Evolutionary conservation across 2,797 vertebrate species (phyloP), one percentile per base, ranked within the genome.

Genomic region (Rousettus madagascariensis): DNA sequence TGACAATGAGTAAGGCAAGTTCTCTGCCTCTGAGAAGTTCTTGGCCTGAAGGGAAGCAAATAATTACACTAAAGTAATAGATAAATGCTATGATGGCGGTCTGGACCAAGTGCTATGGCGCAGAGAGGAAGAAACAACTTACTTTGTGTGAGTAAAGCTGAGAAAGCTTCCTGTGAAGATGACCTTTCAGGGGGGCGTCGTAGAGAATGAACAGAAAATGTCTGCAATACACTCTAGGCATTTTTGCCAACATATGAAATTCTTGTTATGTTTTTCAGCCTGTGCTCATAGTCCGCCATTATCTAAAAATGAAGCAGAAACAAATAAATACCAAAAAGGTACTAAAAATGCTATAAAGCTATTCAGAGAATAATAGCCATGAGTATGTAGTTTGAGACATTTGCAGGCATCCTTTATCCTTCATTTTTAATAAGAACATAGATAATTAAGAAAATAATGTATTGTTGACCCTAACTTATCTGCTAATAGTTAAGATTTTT

Each of bases 221-320:
- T 17, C 30, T 77, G 43, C 53, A 89, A n/a, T 84, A n/a, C 22
- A 30, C 55, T 89, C 26, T 49, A 65, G 51, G 46, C 26, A 82
- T 49, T 79, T 86, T 92, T 94, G 74, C 30, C 82, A 63, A 20
- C 22, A 41, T 59, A 57, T 78, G 36, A 74, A 94, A 95, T 79
- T 78, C 49, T 59, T 86, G 3, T 82, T 78, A 84, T 59, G 75
- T 59, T 94, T 51, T 75, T 75, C 86, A 74, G 13, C n/a, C 46
- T 69, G 30, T 53, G 41, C 87, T 75, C 77, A 85, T 69, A 28
- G 24, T 80, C 85, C 49, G 68, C 30, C 26, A 36, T 71, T 94
- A 77, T 80, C 61, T 96, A 94, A 94, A 96, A 96, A 49, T 24
- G 28, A 89, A 91, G 41, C 20, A 46, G 84, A 90, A 95, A 80